phyloP scores from a whole-genome alignment of 1,140 invertebrate species.

The Ostrea denselamellosa region DNA sequence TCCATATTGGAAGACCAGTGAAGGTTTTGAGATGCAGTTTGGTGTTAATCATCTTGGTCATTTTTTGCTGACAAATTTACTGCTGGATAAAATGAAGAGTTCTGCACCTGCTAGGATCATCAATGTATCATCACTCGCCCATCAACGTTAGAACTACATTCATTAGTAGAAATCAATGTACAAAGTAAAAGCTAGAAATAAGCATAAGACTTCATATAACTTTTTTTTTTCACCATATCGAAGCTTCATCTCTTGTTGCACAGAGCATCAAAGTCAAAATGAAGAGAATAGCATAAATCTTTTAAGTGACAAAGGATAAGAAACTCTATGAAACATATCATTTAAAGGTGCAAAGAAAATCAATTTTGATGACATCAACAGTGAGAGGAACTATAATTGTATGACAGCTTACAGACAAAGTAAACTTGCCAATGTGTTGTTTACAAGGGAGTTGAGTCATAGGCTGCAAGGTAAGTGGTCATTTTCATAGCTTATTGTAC shows the following conservation, averaged over 20 bases:
- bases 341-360: slow-evolving; percentile 45
- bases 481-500: not conserved
- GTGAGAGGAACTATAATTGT: slow-evolving; percentile 78
- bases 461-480: slow-evolving; percentile 67
- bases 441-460: slow-evolving; percentile 75
- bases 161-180: not conserved
- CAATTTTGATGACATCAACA: slow-evolving; percentile 86
- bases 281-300: no score
- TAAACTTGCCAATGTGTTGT: slow-evolving; percentile 80
- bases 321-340: not conserved
- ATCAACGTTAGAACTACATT: slow-evolving; percentile 47
- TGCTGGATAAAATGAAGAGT: slow-evolving; percentile 71
- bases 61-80: slow-evolving; percentile 72
- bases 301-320: no score
- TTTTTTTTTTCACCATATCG: no score
- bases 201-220: no score
- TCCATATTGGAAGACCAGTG: slow-evolving; percentile 57
- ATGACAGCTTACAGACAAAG: slow-evolving; percentile 83
- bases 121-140: slow-evolving; percentile 58
- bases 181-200: not conserved
- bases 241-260: no score
- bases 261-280: no score
- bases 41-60: slow-evolving; percentile 70
- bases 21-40: slow-evolving; percentile 67
- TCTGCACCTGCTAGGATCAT: slow-evolving; percentile 73